A percentile compares a stretch with the other conserved stretches of the same genome.
These are phyloP conservation scores for Coptotermes formosanus DNA, from an alignment of 1,140 invertebrate species.

Conservation along the genomic window DNA sequence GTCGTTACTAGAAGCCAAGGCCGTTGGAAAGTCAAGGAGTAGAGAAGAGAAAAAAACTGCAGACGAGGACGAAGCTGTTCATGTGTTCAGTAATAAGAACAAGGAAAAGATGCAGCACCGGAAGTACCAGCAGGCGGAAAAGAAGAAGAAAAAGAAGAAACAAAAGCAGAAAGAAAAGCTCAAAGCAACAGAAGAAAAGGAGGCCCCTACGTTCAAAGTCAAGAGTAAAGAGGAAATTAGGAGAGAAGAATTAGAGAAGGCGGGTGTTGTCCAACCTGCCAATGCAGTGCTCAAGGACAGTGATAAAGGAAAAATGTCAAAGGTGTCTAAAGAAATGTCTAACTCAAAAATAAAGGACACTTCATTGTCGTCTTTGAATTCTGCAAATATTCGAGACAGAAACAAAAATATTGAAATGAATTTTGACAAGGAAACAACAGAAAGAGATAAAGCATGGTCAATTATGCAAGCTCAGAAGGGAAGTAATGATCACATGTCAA, in stretches of 20 bases:
- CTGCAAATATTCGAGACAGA: background rate
- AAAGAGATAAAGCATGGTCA: background rate
- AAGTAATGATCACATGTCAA: background rate
- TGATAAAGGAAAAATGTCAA: background rate
- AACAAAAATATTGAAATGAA: background rate
- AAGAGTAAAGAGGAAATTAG: background rate
- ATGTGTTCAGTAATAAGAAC: background rate
- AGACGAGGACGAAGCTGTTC: background rate
- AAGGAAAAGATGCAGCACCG: background rate
- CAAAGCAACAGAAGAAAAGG: background rate
- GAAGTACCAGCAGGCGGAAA: background rate
- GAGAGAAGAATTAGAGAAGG: background rate
- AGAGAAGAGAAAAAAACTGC: background rate
- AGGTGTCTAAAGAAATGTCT: background rate
- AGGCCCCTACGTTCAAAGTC: background rate
- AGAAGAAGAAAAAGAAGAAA: constrained; percentile 14
- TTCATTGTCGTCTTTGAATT: background rate
- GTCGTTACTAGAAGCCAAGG: background rate
- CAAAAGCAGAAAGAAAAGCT: background rate
- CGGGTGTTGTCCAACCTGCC: background rate
- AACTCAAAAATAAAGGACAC: background rate
- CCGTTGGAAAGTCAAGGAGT: background rate
- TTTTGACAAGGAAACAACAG: background rate
- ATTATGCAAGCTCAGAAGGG: background rate
- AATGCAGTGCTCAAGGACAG: background rate